Conservation (phyloP, 2,113 vertebrate genomes). For the Hassar affinis region DNA sequence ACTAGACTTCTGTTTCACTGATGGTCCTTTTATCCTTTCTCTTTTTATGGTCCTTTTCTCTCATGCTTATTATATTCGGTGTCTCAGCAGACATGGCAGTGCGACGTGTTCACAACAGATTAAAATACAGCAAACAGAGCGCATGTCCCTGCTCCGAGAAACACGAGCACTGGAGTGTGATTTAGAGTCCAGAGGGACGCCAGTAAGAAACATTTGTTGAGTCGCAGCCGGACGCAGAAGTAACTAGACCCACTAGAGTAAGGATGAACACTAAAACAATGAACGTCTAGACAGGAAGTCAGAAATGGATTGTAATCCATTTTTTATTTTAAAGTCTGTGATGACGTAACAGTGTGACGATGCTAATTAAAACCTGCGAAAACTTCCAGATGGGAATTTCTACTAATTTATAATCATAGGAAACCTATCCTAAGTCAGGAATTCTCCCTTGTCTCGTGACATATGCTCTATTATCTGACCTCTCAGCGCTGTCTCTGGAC, state of each 20-base stretch:
- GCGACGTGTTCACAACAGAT: background rate
- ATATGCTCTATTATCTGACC: no score
- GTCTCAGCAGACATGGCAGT: background rate
- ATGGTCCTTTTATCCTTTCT: no score
- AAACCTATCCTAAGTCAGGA: background rate
- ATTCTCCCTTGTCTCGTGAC: background rate
- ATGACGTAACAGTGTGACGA: background rate
- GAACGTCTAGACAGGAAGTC: background rate
- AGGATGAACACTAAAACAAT: background rate
- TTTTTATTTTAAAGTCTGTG: background rate
- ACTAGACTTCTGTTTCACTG: background rate
- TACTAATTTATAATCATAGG: background rate
- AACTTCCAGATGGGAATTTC: background rate
- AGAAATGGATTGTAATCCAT: background rate
- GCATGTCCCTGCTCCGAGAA: background rate
- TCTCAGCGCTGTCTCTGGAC: background rate
- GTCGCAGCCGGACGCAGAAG: background rate
- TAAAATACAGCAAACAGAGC: background rate
- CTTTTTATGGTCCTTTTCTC: no score
- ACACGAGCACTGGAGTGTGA: background rate
- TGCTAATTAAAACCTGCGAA: background rate
- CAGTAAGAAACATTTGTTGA: background rate
- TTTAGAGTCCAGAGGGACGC: background rate
- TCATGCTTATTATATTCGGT: no score
- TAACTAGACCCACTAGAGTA: background rate